Conservation (phyloP, 2,888 invertebrate genomes). For the Acrocyrtus sp. region DNA sequence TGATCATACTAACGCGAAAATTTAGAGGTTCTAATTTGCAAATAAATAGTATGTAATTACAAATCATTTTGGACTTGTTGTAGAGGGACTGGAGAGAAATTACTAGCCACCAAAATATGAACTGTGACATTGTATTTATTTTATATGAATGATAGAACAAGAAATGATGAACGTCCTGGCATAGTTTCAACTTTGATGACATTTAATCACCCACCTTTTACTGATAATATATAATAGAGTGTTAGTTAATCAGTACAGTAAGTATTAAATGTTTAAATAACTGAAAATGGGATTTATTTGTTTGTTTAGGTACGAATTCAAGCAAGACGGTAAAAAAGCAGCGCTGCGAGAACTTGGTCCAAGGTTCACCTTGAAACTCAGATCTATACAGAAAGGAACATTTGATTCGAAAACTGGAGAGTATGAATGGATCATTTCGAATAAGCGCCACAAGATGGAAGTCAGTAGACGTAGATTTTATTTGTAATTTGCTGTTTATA, state of each 20-base stretch:
- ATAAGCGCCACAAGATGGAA: slow-evolving; percentile 93
- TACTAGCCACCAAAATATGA: slow-evolving; percentile 84
- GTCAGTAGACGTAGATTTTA: slow-evolving; percentile 92
- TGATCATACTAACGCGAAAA: background rate
- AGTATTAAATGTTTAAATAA: too few species aligned
- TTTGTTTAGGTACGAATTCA: slow-evolving; percentile 83
- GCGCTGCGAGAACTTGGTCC: slow-evolving; percentile 96
- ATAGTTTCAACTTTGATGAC: too few species aligned
- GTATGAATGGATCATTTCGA: slow-evolving; percentile 94
- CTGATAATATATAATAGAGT: background rate
- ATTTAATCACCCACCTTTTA: background rate
- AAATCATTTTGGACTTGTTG: slow-evolving; percentile 17
- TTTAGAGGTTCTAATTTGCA: background rate
- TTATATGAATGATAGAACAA: too few species aligned
- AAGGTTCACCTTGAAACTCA: slow-evolving; percentile 91
- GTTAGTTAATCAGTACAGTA: too few species aligned
- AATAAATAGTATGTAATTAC: background rate
- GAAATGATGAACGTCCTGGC: too few species aligned
- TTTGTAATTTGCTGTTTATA: slow-evolving; percentile 70
- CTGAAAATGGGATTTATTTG: too few species aligned
- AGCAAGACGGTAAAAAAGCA: slow-evolving; percentile 71
- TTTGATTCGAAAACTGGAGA: slow-evolving; percentile 98
- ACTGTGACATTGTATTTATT: too few species aligned
- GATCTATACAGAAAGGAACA: slow-evolving; percentile 94
- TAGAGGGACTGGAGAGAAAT: slow-evolving; percentile 80